Base-by-base conservation (phyloP, 1,140 invertebrate species). In the Bombus confusus region DNA sequence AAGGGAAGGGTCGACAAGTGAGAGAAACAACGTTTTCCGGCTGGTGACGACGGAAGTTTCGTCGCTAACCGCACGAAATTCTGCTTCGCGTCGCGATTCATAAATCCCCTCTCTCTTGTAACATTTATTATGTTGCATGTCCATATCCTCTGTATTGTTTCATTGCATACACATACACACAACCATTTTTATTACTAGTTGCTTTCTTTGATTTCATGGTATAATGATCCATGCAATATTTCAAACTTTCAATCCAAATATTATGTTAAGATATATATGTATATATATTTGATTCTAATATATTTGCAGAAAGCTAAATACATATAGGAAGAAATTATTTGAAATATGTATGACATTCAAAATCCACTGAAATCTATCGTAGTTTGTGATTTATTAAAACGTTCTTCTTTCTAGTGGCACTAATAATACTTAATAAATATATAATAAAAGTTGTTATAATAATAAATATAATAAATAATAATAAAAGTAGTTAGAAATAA, bases 11-110 rank as follows among this genome's bases (percentile, higher is more conserved):
- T n/a, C 80, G 64, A 5, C 37, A 57, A 22, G 80, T 13, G 41
- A 12, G 71, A 34, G 69, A 62, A 47, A 64, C n/a, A 43, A 37
- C 52, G 39, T 64, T 73, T 74, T 43, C 52, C 80, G 69, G 31
- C 22, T n/a, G 34, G 18, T 71, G 71, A 15, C 69, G 31, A 64
- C 80, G 80, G 69, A 82, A 82, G 71, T 82, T 82, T 82, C 80
- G 57, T 34, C 57, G 80, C 52, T 74, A 74, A 74, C 80, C 69
- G 10, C 71, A 64, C 39, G 41, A 82, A 82, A 82, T 74, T 82
- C 71, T 74, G 80, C 25, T 74, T 37, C 71, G 25, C 22, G 39
- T 82, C 80, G 71, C 80, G n/a, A 82, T 73, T 74, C 80, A 74
- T 82, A 82, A 74, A 73, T 74, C 80, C 52, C 74, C 6, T 52